Base-by-base conservation (phyloP, 1,140 invertebrate species). In the Caenorhabditis brenneri region DNA sequence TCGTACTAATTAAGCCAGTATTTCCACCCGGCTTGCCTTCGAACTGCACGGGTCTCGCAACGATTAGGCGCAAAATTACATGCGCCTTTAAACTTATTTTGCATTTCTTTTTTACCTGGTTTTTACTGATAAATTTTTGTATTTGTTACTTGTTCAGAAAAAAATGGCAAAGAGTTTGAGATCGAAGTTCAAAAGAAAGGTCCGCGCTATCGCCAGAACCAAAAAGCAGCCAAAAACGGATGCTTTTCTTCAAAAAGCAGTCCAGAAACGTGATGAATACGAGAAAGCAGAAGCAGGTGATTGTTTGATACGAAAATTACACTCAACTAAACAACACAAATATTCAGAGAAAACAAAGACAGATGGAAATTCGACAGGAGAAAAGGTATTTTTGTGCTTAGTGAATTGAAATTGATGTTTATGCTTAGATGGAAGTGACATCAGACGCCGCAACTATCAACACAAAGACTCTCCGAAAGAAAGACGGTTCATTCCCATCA, bases 141-240 rank as follows among this genome's bases (percentile, higher is more conserved):
- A n/a, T n/a, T 80, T 31, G 3, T 24, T 39, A 31, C 7, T 6
- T 83, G 65, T 84, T 79, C 33, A 79, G 83, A 22, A 12, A 58
- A n/a, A 84, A 80, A 85, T 85, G 84, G 84, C 84, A 10, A 85
- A 85, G 29, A 74, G 79, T 74, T 58, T 85, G 29, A 82, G 84
- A 48, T 85, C 84, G 4, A 85, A 85, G 33, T 85, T 81, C 80
- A 85, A 85, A 60, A 65, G 84, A 81, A 85, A 78, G 48, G 58
- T 81, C 12, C 36, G 84, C 9, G 80, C 84, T 29, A 81, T 85
- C 27, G 80, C 60, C 19, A 29, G 84, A 46, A 79, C 49, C n/a
- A 85, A 85, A 48, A 85, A 85, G 29, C 81, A 51, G 15, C 55
- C 55, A 7, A 85, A 85, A 60, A 48, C 46, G 19, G 53, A 39